These are phyloP conservation scores for Lepidurus apus DNA, from an alignment of 1,140 invertebrate genomes.

Conservation along the genomic window DNA sequence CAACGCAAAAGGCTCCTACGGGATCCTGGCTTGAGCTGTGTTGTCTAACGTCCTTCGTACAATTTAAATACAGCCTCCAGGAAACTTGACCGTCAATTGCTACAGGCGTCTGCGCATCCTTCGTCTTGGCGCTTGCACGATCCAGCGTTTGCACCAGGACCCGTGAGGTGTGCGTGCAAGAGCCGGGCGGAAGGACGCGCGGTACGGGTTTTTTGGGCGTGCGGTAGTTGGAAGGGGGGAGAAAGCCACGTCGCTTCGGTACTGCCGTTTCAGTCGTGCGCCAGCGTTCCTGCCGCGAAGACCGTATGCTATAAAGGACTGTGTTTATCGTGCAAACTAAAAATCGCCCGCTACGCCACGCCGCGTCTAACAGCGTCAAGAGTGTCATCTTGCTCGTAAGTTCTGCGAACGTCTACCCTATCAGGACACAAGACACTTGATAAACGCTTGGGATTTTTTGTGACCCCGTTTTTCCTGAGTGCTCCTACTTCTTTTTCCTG, in stretches of 20 bases:
- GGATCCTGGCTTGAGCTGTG: neutral
- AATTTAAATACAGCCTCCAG: slow-evolving; percentile 7
- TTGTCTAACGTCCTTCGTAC: slow-evolving; percentile 9
- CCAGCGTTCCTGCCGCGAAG: neutral
- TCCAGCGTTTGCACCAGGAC: neutral
- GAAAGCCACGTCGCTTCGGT: neutral
- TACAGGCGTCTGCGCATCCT: slow-evolving; percentile 20
- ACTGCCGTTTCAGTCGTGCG: neutral
- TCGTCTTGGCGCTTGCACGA: neutral
- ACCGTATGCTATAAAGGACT: neutral
- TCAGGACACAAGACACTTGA: neutral
- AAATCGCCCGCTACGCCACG: neutral
- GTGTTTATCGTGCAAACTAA: neutral
- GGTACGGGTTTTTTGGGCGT: neutral
- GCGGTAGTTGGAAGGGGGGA: neutral
- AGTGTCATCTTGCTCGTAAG: neutral
- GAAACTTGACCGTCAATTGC: slow-evolving; percentile 13
- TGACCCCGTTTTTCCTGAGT: neutral
- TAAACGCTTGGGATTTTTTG: neutral
- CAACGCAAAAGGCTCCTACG: no score
- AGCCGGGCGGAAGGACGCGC: neutral
- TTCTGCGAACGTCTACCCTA: neutral
- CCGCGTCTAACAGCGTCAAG: neutral
- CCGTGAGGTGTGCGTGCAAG: neutral
- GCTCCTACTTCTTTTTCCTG: neutral